Evolutionary conservation across 1,140 invertebrate genomes (phyloP).

Genomic region (Ephestia elutella): DNA sequence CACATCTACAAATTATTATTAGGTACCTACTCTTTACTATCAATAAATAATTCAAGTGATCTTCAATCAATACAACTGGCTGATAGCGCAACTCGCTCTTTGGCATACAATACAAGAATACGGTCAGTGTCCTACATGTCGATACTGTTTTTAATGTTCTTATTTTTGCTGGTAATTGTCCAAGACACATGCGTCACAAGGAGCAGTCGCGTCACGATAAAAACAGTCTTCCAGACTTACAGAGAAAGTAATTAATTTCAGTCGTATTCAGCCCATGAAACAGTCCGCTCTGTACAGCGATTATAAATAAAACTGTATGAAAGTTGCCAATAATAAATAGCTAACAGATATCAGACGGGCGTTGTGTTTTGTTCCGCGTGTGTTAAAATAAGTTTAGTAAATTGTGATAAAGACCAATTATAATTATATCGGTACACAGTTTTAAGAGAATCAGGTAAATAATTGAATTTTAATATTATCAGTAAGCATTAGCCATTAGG

Average conservation of each 20-base stretch:
- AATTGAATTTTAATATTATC: not conserved
- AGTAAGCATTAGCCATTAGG: no score
- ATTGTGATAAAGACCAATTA: not conserved
- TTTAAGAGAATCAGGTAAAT: not conserved
- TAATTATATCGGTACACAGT: no score
- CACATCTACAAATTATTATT: no score
- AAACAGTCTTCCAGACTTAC: constrained; percentile 30
- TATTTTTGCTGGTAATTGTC: constrained; percentile 68
- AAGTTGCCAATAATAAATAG: constrained; percentile 46
- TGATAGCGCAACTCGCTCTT: constrained; percentile 32
- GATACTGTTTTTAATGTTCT: constrained; percentile 53
- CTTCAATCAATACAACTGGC: constrained; percentile 15
- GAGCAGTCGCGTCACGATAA: constrained; percentile 19
- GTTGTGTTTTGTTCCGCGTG: constrained; percentile 19
- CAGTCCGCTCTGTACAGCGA: constrained; percentile 45
- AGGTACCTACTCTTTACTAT: no score
- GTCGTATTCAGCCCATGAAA: constrained; percentile 48
- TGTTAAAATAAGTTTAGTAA: constrained; percentile 13
- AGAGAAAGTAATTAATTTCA: constrained; percentile 62
- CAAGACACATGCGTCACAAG: constrained; percentile 56
- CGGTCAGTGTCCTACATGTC: constrained; percentile 65
- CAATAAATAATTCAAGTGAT: not conserved
- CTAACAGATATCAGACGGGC: constrained; percentile 23
- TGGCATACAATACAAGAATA: constrained; percentile 58
- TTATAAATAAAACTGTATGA: constrained; percentile 51